A percentile compares a stretch with the other conserved stretches of the same genome.
phyloP scores from a whole-genome alignment of 2,797 vertebrate species.

The Okamejei kenojei region DNA sequence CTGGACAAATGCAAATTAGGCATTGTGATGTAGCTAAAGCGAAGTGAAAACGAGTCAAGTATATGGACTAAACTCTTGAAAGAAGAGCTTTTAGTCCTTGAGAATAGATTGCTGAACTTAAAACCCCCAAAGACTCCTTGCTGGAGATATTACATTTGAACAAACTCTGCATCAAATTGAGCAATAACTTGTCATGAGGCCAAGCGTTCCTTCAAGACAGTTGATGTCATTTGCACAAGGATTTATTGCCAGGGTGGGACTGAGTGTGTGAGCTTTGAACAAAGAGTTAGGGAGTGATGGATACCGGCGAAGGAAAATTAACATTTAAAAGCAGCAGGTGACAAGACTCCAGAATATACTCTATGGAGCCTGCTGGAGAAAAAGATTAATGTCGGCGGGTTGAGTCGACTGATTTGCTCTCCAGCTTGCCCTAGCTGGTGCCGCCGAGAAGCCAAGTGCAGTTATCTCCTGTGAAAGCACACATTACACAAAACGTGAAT shows the following conservation, averaged over 20 bases:
- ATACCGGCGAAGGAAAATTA: not conserved
- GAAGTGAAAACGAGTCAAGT: not conserved
- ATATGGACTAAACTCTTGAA: not conserved
- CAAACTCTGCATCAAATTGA: not conserved
- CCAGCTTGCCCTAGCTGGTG: too few relatives aligned
- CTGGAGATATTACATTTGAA: not conserved
- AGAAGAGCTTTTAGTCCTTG: not conserved
- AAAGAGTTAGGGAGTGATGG: not conserved
- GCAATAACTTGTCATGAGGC: not conserved
- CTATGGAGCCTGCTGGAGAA: not conserved
- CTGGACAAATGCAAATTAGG: not conserved
- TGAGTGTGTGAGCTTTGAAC: not conserved
- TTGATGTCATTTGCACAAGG: not conserved
- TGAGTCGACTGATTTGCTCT: not conserved
- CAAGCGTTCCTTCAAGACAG: not conserved
- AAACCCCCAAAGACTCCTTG: not conserved
- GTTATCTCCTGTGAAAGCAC: not conserved
- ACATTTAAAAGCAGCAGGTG: not conserved
- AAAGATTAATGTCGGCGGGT: not conserved
- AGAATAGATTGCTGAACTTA: not conserved
- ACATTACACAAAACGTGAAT: not conserved
- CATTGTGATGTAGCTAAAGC: not conserved
- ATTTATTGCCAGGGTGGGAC: not conserved
- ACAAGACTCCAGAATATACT: not conserved
- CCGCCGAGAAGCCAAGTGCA: not conserved